phyloP scores from a whole-genome alignment of 1,140 invertebrate genomes.

The Asobara japonica region DNA sequence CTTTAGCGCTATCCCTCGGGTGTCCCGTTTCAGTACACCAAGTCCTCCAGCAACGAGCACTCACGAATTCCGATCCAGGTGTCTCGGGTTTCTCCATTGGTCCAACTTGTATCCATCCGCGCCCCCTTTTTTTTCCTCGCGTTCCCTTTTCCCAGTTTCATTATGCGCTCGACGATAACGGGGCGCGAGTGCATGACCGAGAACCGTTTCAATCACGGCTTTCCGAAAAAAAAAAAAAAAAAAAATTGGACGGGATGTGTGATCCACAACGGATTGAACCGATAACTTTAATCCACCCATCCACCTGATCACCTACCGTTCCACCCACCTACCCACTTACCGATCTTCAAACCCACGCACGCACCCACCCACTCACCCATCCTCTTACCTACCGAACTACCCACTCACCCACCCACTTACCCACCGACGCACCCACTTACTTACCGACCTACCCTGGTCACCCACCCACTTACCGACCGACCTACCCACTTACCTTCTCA shows the following conservation, averaged over 20 bases:
- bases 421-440: too few relatives aligned
- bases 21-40: neutral
- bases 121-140: neutral
- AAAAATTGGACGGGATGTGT: too few relatives aligned
- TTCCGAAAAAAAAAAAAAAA: too few relatives aligned
- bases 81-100: constrained; percentile 8
- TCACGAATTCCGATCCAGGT: constrained; percentile 12
- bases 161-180: constrained; percentile 23
- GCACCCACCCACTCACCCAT: too few relatives aligned
- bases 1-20: neutral
- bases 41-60: neutral
- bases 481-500: too few relatives aligned
- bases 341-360: too few relatives aligned
- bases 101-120: neutral
- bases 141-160: constrained; percentile 14
- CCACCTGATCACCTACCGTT: too few relatives aligned
- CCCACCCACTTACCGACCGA: too few relatives aligned
- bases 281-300: neutral
- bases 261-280: neutral
- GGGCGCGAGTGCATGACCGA: constrained; percentile 18
- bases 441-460: too few relatives aligned
- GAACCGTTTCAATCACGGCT: constrained; percentile 27
- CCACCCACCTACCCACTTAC: too few relatives aligned
- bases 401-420: too few relatives aligned
- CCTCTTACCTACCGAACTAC: too few relatives aligned